Conservation (phyloP, 2,888 invertebrate species). For the Liopterus haemorrhoidalis region DNA sequence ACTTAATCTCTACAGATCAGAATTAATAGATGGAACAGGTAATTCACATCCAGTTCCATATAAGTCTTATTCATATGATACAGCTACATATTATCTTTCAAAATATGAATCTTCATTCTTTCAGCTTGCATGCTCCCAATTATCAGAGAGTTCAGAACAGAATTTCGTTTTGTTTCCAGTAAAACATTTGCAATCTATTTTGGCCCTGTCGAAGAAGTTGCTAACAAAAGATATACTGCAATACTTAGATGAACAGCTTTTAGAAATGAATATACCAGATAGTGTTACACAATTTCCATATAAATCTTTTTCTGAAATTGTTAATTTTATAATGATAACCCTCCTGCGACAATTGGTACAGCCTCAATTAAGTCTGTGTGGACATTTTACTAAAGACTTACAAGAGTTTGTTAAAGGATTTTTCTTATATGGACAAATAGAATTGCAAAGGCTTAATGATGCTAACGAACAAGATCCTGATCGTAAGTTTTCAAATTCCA, state of each 20-base stretch:
- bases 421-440: constrained; percentile 89
- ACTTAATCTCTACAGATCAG: too few species aligned
- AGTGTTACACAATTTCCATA: constrained; percentile 78
- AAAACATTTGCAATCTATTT: constrained; percentile 71
- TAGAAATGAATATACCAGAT: constrained; percentile 68
- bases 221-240: constrained; percentile 76
- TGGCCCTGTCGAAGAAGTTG: constrained; percentile 75
- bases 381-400: constrained; percentile 86
- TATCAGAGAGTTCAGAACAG: constrained; percentile 66
- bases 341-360: constrained; percentile 84
- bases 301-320: constrained; percentile 88
- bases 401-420: constrained; percentile 53
- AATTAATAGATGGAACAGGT: too few species aligned
- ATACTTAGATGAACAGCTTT: constrained; percentile 77
- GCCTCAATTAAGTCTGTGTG: constrained; percentile 81
- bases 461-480: constrained; percentile 77
- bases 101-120: constrained; percentile 91
- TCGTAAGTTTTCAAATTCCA: constrained; percentile 72
- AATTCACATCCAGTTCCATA: constrained; percentile 42
- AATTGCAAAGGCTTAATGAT: constrained; percentile 80
- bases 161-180: constrained; percentile 62
- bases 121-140: constrained; percentile 76
- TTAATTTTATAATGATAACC: constrained; percentile 89
- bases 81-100: constrained; percentile 80
- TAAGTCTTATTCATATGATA: constrained; percentile 67